Conservation (phyloP, 2,888 invertebrate genomes). For the Drosophila paranaensis region DNA sequence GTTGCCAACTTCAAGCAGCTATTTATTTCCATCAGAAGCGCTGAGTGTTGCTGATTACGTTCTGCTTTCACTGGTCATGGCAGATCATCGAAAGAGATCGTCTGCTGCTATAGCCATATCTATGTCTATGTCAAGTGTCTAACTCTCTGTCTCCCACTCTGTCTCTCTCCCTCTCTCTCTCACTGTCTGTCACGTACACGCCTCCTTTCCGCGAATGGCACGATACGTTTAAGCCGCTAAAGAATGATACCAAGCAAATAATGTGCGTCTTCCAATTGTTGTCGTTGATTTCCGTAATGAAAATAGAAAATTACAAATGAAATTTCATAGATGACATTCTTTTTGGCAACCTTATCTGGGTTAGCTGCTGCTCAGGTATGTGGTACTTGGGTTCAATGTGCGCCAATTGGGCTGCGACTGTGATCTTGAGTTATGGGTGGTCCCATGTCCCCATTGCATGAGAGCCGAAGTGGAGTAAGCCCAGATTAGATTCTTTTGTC, state of each 20-base stretch:
- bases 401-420: constrained; percentile 42
- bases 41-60: constrained; percentile 56
- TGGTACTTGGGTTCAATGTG: constrained; percentile 69
- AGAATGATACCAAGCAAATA: constrained; percentile 73
- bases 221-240: constrained; percentile 66
- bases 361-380: constrained; percentile 62
- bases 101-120: constrained; percentile 30
- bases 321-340: constrained; percentile 35
- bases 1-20: constrained; percentile 6
- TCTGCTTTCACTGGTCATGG: constrained; percentile 72
- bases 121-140: constrained; percentile 59
- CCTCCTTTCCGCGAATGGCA: constrained; percentile 43
- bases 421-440: constrained; percentile 39
- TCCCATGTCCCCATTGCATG: constrained; percentile 31
- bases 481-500: constrained; percentile 18
- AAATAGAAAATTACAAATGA: constrained; percentile 69
- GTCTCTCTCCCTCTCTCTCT: neutral
- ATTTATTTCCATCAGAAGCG: constrained; percentile 31
- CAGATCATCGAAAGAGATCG: constrained; percentile 52
- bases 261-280: constrained; percentile 59
- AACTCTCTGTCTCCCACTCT: neutral
- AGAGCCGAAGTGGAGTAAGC: constrained; percentile 31
- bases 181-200: constrained; percentile 59
- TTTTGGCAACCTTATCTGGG: constrained; percentile 53
- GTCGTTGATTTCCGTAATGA: constrained; percentile 58